phyloP scores from a whole-genome alignment of 2,888 invertebrate species.

The Andrena minutula region DNA sequence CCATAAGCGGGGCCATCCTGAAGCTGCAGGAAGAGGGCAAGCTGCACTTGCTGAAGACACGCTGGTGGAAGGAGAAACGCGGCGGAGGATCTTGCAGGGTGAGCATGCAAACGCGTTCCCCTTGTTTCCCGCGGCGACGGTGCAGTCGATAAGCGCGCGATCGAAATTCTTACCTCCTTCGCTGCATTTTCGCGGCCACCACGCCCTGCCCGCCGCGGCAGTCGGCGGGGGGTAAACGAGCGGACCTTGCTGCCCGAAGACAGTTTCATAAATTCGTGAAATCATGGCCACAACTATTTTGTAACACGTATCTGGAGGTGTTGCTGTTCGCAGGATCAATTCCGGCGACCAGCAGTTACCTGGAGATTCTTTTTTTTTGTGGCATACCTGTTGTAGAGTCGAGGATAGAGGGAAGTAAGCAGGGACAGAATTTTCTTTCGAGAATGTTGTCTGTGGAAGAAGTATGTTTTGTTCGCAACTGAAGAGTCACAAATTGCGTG shows the following conservation, averaged over 20 bases:
- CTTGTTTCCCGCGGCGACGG: slow-evolving; percentile 1
- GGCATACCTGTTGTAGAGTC: slow-evolving; percentile 2
- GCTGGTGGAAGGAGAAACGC: slow-evolving; percentile 98
- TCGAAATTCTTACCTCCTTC: slow-evolving; percentile 47
- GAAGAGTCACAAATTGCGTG: not conserved
- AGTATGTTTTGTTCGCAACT: not conserved
- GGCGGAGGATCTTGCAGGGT: slow-evolving; percentile 95
- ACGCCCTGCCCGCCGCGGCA: not conserved
- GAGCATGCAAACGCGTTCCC: slow-evolving; percentile 80
- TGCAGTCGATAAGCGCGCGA: slow-evolving; percentile 44
- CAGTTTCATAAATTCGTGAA: slow-evolving; percentile 67
- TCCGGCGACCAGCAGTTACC: slow-evolving; percentile 1
- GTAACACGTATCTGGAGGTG: slow-evolving; percentile 28
- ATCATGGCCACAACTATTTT: slow-evolving; percentile 40
- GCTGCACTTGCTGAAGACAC: slow-evolving; percentile 96
- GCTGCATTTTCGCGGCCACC: slow-evolving; percentile 17
- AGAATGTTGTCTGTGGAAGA: not conserved
- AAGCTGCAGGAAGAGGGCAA: slow-evolving; percentile 98
- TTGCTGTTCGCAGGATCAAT: slow-evolving; percentile 29
- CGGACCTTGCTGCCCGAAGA: slow-evolving; percentile 8
- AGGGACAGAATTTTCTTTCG: not conserved
- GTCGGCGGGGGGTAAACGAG: not conserved
- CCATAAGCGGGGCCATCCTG: slow-evolving; percentile 97
- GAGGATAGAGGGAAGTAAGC: not conserved
- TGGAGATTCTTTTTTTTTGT: not conserved